Evolutionary conservation across 2,797 vertebrate species (phyloP).

Genomic region (Euphonia xanthogaster): DNA sequence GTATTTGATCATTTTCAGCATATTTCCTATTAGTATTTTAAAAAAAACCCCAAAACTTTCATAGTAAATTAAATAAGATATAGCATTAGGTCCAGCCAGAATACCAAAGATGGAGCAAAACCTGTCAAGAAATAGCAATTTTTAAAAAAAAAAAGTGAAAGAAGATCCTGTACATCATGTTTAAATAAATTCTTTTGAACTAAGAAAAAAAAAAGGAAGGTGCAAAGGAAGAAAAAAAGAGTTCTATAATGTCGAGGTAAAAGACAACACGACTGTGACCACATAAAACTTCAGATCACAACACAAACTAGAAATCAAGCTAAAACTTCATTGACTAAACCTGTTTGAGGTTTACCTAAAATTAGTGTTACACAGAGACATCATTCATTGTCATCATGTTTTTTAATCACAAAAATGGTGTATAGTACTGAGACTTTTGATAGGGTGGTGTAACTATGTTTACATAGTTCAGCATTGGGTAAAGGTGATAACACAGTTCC

Average conservation of each 20-base stretch:
- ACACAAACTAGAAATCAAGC: neutral
- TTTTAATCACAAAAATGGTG: neutral
- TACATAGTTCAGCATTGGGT: neutral
- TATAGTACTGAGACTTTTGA: neutral
- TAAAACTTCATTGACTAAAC: neutral
- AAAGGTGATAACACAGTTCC: neutral
- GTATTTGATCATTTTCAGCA: slow-evolving; percentile 37
- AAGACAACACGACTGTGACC: neutral
- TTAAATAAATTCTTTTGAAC: neutral
- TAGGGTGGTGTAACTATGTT: rapidly evolving
- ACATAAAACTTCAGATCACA: neutral
- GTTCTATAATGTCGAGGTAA: neutral
- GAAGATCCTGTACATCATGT: neutral
- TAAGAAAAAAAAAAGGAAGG: neutral
- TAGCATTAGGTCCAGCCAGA: neutral
- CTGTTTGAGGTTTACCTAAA: neutral
- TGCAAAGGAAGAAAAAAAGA: neutral
- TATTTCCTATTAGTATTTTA: neutral
- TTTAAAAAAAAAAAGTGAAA: neutral
- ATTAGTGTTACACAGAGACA: neutral
- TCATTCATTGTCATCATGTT: neutral
- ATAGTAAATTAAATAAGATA: neutral
- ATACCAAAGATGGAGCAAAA: neutral
- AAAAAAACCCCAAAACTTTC: neutral
- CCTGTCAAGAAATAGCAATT: neutral